These are phyloP conservation scores for Carettochelys insculpta DNA, from an alignment of 2,113 vertebrate genomes.

Conservation along the genomic window DNA sequence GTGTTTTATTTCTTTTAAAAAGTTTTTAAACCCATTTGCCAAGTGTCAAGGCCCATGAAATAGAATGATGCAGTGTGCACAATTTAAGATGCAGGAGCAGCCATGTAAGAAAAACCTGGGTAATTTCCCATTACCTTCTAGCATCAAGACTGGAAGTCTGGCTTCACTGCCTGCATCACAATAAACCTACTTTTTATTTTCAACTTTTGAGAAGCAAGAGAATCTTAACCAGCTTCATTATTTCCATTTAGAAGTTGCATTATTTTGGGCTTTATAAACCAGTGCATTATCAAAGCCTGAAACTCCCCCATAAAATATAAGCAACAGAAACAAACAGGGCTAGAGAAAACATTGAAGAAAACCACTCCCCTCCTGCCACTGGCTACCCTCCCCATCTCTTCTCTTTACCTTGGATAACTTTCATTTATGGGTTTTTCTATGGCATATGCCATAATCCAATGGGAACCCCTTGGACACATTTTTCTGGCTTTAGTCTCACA, in stretches of 20 bases:
- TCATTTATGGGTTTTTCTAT: neutral
- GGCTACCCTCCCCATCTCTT: neutral
- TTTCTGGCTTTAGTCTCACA: neutral
- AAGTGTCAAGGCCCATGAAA: conserved; percentile 56
- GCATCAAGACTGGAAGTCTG: conserved; percentile 63
- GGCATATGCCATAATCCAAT: no score
- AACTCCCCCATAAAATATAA: neutral
- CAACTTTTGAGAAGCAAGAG: conserved; percentile 33
- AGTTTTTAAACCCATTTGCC: conserved; percentile 60
- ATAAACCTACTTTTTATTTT: conserved; percentile 50
- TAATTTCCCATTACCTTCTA: conserved; percentile 67
- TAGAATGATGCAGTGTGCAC: conserved; percentile 51
- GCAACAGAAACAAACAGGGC: neutral
- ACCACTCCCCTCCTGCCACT: neutral
- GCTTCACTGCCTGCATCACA: conserved; percentile 56
- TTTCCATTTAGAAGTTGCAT: conserved; percentile 16
- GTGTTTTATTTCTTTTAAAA: neutral
- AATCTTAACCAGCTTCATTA: conserved; percentile 53
- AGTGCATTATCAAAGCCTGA: neutral
- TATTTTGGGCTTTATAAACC: conserved; percentile 45
- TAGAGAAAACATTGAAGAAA: neutral
- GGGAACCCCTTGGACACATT: neutral
- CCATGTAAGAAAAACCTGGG: conserved; percentile 56
- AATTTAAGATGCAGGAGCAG: conserved; percentile 55
- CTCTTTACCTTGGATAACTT: neutral